These are phyloP conservation scores for Urocynchramus pylzowi DNA, from an alignment of 2,113 vertebrate genomes.

Conservation along the genomic window DNA sequence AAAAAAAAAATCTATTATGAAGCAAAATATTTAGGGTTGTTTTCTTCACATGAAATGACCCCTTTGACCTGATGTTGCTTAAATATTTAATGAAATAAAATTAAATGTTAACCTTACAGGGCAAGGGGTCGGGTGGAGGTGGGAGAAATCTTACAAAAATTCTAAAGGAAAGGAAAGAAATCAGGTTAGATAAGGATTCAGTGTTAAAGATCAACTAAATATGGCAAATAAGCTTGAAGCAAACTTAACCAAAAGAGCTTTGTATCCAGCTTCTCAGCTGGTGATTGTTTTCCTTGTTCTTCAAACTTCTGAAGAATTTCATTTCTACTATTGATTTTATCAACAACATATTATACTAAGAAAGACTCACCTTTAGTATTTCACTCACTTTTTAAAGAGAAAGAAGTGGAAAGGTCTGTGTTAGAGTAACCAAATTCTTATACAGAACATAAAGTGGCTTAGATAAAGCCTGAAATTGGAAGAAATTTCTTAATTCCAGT, in stretches of 20 bases:
- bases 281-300: not conserved
- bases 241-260: not conserved
- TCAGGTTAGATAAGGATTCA: not conserved
- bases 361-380: not conserved
- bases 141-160: not conserved
- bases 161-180: not conserved
- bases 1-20: not conserved
- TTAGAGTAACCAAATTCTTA: not conserved
- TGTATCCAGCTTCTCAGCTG: not conserved
- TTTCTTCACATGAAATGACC: not conserved
- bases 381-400: not conserved
- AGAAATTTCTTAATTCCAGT: not conserved
- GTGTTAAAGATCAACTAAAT: not conserved
- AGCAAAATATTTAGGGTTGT: not conserved
- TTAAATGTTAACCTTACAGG: not conserved
- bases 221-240: not conserved
- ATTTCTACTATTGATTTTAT: not conserved
- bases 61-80: not conserved
- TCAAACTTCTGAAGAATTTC: not conserved
- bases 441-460: not conserved
- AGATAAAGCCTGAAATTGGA: not conserved
- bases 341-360: not conserved
- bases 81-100: not conserved
- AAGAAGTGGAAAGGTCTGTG: not conserved
- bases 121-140: accelerated